Evolutionary conservation across 2,113 vertebrate species (phyloP).

Genomic region (Eurypyga helias): DNA sequence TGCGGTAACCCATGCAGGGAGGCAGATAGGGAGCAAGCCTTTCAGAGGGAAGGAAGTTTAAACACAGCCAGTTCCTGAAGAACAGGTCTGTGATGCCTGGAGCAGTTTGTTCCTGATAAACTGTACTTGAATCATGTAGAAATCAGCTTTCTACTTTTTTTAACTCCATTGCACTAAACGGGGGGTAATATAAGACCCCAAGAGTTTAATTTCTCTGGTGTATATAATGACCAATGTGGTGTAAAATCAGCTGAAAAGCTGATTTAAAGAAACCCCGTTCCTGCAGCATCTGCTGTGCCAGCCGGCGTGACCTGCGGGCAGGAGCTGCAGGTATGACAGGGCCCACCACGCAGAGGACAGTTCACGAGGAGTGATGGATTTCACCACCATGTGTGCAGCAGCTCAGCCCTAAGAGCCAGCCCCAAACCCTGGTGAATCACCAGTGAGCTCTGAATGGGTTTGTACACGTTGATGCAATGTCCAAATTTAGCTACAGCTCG

Average conservation of each 20-base stretch:
- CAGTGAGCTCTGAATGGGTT: background rate
- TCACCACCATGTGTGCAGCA: background rate
- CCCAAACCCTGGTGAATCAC: background rate
- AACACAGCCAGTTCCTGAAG: background rate
- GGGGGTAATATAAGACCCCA: background rate
- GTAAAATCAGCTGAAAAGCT: background rate
- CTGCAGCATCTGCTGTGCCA: background rate
- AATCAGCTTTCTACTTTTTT: background rate
- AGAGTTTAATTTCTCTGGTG: background rate
- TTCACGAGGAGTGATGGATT: background rate
- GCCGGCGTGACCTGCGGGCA: background rate
- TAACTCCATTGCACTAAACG: slow-evolving; percentile 51
- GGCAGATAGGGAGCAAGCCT: background rate
- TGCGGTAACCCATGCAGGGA: too few species aligned
- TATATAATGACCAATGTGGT: background rate
- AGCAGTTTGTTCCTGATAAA: background rate
- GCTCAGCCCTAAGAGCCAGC: background rate
- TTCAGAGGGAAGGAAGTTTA: background rate
- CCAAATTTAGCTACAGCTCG: background rate
- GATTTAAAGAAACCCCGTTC: background rate
- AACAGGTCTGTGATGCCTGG: background rate
- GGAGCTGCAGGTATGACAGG: background rate
- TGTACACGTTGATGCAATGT: background rate
- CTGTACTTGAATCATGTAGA: slow-evolving; percentile 34
- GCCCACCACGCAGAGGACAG: background rate